Evolutionary conservation across 1,140 invertebrate species (phyloP).

Genomic region (Hypsibius dujardini): DNA sequence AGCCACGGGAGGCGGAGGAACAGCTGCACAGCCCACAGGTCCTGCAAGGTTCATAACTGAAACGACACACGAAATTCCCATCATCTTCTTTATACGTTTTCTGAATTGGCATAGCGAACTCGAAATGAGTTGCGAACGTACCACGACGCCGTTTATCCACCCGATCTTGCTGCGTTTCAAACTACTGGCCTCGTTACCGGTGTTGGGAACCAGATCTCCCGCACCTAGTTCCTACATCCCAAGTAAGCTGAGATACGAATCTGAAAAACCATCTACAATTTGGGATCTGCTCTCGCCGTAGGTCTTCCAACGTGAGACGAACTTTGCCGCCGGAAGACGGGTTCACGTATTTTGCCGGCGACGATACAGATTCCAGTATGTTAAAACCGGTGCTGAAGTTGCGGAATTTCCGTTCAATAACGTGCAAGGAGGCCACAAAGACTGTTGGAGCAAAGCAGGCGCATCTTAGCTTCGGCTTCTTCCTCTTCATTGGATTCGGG

Average conservation of each 20-base stretch:
- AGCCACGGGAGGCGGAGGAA: conserved; percentile 45
- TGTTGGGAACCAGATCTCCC: neutral
- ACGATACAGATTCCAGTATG: neutral
- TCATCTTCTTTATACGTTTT: too few relatives aligned
- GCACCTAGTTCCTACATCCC: neutral
- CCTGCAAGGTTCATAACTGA: conserved; percentile 53
- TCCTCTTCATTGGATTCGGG: too few relatives aligned
- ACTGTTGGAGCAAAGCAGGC: too few relatives aligned
- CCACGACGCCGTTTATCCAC: conserved; percentile 68
- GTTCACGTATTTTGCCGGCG: neutral
- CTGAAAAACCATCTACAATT: too few relatives aligned
- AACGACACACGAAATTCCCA: neutral
- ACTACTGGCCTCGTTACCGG: neutral
- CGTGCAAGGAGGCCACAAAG: too few relatives aligned
- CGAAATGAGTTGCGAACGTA: conserved; percentile 23
- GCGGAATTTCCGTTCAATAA: neutral
- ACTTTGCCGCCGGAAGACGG: neutral
- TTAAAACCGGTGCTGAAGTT: neutral
- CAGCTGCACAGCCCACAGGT: conserved; percentile 48
- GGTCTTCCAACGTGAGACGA: neutral
- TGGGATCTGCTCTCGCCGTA: neutral
- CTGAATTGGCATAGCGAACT: too few relatives aligned
- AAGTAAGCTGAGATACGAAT: too few relatives aligned
- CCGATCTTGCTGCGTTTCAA: conserved; percentile 49
- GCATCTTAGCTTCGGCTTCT: too few relatives aligned